These are phyloP conservation scores for Callinectes sapidus DNA, from an alignment of 2,888 invertebrate species.

Conservation along the genomic window DNA sequence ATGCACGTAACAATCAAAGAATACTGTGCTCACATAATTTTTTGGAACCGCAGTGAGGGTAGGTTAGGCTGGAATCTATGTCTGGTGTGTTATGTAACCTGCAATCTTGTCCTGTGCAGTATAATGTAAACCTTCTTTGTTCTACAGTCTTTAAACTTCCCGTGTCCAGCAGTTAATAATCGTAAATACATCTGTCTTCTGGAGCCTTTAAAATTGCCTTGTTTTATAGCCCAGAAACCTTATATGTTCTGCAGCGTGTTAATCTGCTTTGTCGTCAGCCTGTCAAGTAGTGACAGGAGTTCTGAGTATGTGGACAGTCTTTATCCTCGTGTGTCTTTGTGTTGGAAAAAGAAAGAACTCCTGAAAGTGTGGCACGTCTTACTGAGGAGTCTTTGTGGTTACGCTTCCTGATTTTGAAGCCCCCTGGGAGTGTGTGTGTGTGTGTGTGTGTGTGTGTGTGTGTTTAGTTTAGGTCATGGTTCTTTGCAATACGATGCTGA, in stretches of 20 bases:
- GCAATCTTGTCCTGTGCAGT: neutral
- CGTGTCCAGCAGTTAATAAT: neutral
- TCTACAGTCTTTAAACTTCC: neutral
- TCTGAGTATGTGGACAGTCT: neutral
- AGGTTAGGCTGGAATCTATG: neutral
- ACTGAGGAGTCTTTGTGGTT: neutral
- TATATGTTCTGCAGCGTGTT: neutral
- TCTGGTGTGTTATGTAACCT: too few relatives aligned
- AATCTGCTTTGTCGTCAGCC: neutral
- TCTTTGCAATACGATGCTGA: too few relatives aligned
- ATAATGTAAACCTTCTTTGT: neutral
- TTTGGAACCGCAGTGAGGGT: neutral
- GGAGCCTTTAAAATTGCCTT: neutral
- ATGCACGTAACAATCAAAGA: neutral
- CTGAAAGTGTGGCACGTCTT: neutral
- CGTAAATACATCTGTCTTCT: neutral
- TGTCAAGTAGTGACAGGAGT: neutral
- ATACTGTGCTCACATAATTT: neutral
- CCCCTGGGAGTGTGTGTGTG: neutral
- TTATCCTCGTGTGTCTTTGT: neutral
- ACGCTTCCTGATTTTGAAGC: neutral
- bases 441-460: slow-evolving; percentile 1
- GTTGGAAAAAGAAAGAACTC: neutral
- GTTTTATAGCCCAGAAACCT: neutral
- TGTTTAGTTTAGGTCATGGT: too few relatives aligned